Evolutionary conservation across 2,113 vertebrate genomes (phyloP), one percentile per base, ranked within the genome.

Genomic region (Nansenia antarctica): DNA sequence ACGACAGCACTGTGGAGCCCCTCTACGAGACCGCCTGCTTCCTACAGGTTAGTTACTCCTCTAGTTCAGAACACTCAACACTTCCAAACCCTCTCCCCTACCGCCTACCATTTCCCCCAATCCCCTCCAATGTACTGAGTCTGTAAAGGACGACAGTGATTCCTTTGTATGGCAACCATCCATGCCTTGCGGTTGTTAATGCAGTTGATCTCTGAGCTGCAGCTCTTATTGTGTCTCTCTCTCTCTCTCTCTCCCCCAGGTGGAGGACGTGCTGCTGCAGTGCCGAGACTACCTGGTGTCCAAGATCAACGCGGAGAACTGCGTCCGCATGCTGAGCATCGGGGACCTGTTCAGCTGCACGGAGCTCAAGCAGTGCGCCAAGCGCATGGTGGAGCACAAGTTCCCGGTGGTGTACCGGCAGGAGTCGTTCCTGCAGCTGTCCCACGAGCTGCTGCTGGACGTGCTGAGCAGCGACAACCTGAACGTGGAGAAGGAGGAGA

Each of bases 1-100:
- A 82, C 0, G 96, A 98, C 90, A 90, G 92, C 93, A 98, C 94
- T 0, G 97, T 99, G 12, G 98, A 99, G 82, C 96, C 96, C 78
- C 96, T 99, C 31, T 99, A 99, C 58, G 98, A 99, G 87, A 99
- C 98, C 0, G 97, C 98, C 69, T 98, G 96, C 92, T 99, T 99
- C 88, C 86, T 99, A 31, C 97, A 99, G 97, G 97, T 98, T 77
- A 31, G 88, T 20, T 7, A 30, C 11, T 22, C 15, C 3, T 11
- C 59, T 12, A 9, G 26, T 5, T 9, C 15, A 7, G 2, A 22
- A 26, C 3, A n/a, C 59, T 8, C 42, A 34, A 14, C 29, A 60
- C 9, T 9, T 29, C 1, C 9, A 24, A 15, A 54, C 20, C 0
- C n/a, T n/a, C 35, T 39, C 2, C 11, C 18, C 15, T 42, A 42